Base-by-base conservation (phyloP, 2,797 vertebrate species). In the Cyprinodon diabolis region DNA sequence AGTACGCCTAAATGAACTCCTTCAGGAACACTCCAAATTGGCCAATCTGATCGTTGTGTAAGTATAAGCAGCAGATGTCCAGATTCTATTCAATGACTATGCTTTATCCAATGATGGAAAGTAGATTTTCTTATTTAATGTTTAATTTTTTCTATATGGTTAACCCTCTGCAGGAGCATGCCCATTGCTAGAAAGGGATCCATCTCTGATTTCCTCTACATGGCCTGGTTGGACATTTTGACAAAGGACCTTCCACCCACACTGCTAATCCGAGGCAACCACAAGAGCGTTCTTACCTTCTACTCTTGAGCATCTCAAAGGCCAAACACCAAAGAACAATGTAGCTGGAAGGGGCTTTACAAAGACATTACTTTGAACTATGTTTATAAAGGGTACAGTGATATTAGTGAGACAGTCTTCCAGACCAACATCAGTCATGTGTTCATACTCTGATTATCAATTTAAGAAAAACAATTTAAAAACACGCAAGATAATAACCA, bases 281-380 rank as follows among this genome's bases (percentile, higher is more conserved):
- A 99, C 94, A 97, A 97, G 95, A 99, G 96, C 8, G 98, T 99
- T 63, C 94, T 99, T 51, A 99, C 98, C 13, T 99, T 99, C 94
- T 99, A 99, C 90, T 99, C 98, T 11, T 99, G 95, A 96, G 87
- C 68, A 67, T n/a, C 23, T 47, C 17, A 2, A 51, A 55, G 23
- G 54, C 37, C 37, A 11, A 49, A 63, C 10, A 51, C n/a, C 21
- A 7, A 8, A 70, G 54, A n/a, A 55, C 9, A 10, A 37, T 60
- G 72, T 63, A 71, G 77, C 77, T 72, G 48, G 11, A 69, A 37
- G 74, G 48, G 55, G 49, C 37, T n/a, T 43, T 62, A 74, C 56
- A 77, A 74, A 69, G 21, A 52, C 35, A 58, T 74, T 11, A 66
- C 37, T 48, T 60, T 54, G 58, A 76, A 66, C 67, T 35, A 15